These are phyloP conservation scores for Callorhinus ursinus DNA, from an alignment of 2,113 vertebrate genomes.

Conservation along the genomic window DNA sequence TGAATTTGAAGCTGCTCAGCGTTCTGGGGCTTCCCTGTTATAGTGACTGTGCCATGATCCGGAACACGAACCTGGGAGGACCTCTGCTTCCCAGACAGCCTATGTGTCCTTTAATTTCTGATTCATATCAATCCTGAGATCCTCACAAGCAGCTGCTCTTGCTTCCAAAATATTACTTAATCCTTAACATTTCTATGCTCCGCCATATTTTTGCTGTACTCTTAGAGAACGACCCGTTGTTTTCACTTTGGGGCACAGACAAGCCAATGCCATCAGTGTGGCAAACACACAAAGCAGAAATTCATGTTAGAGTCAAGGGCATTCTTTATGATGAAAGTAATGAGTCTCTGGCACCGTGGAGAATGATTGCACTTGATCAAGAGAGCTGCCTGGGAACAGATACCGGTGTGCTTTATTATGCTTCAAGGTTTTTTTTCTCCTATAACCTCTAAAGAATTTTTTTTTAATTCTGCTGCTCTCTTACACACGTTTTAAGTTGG, in stretches of 20 bases:
- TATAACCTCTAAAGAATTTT: not conserved
- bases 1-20: not conserved
- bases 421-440: not conserved
- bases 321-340: not conserved
- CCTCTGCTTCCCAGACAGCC: not conserved
- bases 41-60: not conserved
- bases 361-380: not conserved
- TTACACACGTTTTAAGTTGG: not conserved
- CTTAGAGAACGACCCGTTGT: not conserved
- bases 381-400: not conserved
- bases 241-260: not conserved
- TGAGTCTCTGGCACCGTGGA: not conserved
- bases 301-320: not conserved
- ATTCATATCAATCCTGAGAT: not conserved
- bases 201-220: not conserved
- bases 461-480: not conserved
- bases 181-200: not conserved
- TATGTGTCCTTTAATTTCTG: not conserved
- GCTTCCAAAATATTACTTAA: not conserved
- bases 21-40: not conserved
- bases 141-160: not conserved
- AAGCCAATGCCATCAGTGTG: not conserved
- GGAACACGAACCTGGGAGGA: not conserved
- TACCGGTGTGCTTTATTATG: not conserved
- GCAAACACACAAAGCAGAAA: not conserved